These are phyloP conservation scores for Psophia crepitans DNA, from an alignment of 2,113 vertebrate species.

Conservation along the genomic window DNA sequence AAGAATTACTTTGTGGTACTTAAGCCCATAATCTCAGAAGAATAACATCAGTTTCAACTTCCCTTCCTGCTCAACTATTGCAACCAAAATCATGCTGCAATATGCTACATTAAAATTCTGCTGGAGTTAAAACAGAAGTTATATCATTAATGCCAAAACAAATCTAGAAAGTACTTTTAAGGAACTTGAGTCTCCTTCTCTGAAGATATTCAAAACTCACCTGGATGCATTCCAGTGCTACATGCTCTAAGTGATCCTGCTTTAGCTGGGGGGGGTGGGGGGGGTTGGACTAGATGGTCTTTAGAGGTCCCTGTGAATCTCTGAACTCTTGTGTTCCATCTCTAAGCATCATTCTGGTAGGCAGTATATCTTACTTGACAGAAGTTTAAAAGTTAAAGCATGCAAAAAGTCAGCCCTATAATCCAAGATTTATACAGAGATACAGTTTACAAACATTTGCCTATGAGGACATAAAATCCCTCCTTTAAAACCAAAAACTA, in stretches of 20 bases:
- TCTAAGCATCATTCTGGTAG: background rate
- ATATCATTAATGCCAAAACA: background rate
- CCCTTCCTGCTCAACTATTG: constrained; percentile 34
- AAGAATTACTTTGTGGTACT: constrained; percentile 26
- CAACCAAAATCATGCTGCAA: constrained; percentile 21
- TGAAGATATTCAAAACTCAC: too few relatives aligned
- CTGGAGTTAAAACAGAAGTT: too few relatives aligned
- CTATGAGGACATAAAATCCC: background rate
- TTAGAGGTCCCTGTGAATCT: too few relatives aligned
- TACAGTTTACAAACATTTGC: background rate
- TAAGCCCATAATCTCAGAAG: constrained; percentile 1
- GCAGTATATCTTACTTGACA: background rate
- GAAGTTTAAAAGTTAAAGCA: background rate
- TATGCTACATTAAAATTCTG: background rate
- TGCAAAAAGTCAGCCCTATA: background rate
- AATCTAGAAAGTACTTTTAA: background rate
- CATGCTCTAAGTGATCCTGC: too few relatives aligned
- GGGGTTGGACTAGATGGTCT: too few relatives aligned
- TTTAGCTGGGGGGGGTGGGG: too few relatives aligned
- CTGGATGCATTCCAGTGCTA: too few relatives aligned
- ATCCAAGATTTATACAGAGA: background rate
- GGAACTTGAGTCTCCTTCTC: too few relatives aligned
- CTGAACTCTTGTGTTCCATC: background rate
- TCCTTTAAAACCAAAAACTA: background rate
- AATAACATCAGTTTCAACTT: constrained; percentile 41